phyloP scores from a whole-genome alignment of 2,113 vertebrate species.

The Rhineura floridana region DNA sequence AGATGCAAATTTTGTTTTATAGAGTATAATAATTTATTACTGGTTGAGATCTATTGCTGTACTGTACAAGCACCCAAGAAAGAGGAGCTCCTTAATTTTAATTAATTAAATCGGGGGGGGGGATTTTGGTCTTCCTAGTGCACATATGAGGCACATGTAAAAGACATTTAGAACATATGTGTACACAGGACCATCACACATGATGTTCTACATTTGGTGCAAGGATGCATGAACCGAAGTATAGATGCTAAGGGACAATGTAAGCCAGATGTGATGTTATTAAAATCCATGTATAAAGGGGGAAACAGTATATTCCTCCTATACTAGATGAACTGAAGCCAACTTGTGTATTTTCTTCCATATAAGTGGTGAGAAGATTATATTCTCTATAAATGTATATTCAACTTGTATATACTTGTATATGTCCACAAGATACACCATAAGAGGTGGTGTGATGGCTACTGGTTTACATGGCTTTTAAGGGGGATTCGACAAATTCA shows the following conservation, averaged over 20 bases:
- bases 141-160: not conserved
- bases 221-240: too few species aligned
- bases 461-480: not conserved
- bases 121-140: slow-evolving; percentile 35
- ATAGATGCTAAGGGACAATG: too few species aligned
- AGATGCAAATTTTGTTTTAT: slow-evolving; percentile 34
- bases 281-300: not conserved
- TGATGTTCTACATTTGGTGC: not conserved
- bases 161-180: not conserved
- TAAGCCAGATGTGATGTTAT: not conserved
- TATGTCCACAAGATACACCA: not conserved
- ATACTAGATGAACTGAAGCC: not conserved
- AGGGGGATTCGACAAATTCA: not conserved
- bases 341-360: not conserved
- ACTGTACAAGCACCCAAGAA: slow-evolving; percentile 51
- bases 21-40: slow-evolving; percentile 50
- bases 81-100: slow-evolving; percentile 54
- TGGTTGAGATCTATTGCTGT: slow-evolving; percentile 56
- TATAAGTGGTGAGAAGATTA: not conserved
- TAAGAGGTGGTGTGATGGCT: not conserved
- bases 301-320: not conserved
- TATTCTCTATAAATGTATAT: not conserved
- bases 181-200: not conserved
- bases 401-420: not conserved
- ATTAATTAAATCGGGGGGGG: slow-evolving; percentile 63